phyloP scores from a whole-genome alignment of 2,888 invertebrate species.

The Melanotus villosus region DNA sequence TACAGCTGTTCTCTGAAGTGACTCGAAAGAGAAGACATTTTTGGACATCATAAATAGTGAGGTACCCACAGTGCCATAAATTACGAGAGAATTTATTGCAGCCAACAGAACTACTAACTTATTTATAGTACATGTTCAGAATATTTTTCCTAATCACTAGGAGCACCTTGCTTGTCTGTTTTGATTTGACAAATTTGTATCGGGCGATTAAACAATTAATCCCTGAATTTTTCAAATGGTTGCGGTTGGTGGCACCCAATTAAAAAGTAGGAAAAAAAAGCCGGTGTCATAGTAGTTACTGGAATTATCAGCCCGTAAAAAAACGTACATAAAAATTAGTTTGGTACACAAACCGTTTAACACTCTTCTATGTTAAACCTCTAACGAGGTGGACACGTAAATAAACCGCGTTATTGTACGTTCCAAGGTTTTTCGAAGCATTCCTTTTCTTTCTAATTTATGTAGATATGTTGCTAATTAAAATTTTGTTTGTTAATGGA shows the following conservation, averaged over 20 bases:
- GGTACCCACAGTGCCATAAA: conserved; percentile 26
- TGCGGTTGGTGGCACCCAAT: not conserved
- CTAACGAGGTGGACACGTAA: conserved; percentile 25
- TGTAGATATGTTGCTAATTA: conserved; percentile 25
- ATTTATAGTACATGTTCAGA: conserved; percentile 25
- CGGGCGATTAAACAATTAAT: not conserved
- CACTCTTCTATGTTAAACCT: conserved; percentile 6
- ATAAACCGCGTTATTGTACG: conserved; percentile 6
- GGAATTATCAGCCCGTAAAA: conserved; percentile 12
- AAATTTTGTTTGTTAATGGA: conserved; percentile 22
- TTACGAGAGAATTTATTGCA: conserved; percentile 19
- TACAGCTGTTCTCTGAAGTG: conserved; percentile 22
- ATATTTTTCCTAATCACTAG: not conserved
- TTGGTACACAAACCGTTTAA: conserved; percentile 26
- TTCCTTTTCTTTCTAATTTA: conserved; percentile 23
- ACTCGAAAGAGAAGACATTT: conserved; percentile 23
- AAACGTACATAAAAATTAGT: conserved; percentile 19
- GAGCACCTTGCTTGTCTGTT: not conserved
- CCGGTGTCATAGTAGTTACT: conserved; percentile 1
- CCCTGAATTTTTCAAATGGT: not conserved
- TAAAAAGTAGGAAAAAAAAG: conserved; percentile 1
- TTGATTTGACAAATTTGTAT: not conserved
- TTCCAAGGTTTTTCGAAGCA: not conserved
- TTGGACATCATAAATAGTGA: conserved; percentile 35
- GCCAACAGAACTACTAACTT: conserved; percentile 9